A percentile compares a stretch with the other conserved stretches of the same genome.
Evolutionary conservation across 2,113 vertebrate species (phyloP).

Genomic region (Gallinago paraguaiae): DNA sequence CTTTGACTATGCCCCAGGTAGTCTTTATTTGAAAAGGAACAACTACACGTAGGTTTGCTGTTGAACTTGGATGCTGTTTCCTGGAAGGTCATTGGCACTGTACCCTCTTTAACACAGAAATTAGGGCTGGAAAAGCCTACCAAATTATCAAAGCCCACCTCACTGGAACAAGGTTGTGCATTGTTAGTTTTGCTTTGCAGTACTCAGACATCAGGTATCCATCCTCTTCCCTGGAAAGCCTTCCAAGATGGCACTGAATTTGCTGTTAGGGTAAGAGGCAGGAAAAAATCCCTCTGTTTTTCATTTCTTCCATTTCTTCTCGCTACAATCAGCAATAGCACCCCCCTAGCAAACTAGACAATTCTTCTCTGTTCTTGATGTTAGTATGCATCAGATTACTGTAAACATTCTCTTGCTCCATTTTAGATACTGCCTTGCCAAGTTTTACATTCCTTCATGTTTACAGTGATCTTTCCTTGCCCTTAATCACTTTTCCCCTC

Average conservation of each 20-base stretch:
- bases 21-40: not conserved
- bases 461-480: conserved; percentile 53
- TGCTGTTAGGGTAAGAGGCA: not conserved
- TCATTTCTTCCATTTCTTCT: not conserved
- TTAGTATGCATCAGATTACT: conserved; percentile 41
- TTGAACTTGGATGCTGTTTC: not conserved
- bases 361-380: conserved; percentile 24
- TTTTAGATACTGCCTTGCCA: conserved; percentile 49
- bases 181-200: not conserved
- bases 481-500: conserved; percentile 42
- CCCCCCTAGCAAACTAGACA: not conserved
- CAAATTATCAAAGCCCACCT: not conserved
- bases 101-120: not conserved
- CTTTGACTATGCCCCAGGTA: not conserved
- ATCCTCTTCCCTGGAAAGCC: not conserved
- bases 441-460: conserved; percentile 62
- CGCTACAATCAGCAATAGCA: not conserved
- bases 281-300: not conserved
- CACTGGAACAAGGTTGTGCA: not conserved
- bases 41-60: not conserved
- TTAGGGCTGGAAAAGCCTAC: not conserved
- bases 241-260: not conserved
- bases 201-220: not conserved
- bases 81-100: not conserved
- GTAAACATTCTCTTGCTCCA: conserved; percentile 42